phyloP scores from a whole-genome alignment of 2,797 vertebrate genomes.

The Todus mexicanus region DNA sequence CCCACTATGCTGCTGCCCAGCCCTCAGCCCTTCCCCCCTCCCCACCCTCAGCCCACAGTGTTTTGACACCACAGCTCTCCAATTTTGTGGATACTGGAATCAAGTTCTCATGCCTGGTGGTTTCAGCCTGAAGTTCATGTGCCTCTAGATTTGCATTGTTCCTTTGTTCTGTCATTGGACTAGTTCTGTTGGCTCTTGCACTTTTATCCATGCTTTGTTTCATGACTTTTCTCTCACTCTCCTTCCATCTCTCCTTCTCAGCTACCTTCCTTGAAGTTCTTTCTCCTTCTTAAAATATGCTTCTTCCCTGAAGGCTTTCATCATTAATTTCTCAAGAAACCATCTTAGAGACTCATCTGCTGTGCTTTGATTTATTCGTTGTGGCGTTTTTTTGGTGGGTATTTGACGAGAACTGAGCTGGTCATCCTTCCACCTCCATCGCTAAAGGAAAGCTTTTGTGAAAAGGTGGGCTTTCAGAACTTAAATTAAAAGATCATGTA shows the following conservation, averaged over 20 bases:
- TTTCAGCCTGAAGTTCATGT: neutral
- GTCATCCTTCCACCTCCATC: neutral
- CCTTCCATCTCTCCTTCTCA: neutral
- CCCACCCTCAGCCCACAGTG: fast-evolving
- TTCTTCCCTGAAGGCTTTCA: conserved; percentile 48
- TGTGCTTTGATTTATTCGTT: conserved; percentile 46
- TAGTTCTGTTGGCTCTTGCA: neutral
- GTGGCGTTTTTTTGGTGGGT: neutral
- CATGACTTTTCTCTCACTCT: neutral
- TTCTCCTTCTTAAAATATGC: conserved; percentile 33
- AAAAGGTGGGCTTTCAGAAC: conserved; percentile 63
- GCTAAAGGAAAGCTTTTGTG: conserved; percentile 43
- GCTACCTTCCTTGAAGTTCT: conserved; percentile 51
- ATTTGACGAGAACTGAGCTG: conserved; percentile 41
- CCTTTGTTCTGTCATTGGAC: neutral
- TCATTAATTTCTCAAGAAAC: conserved; percentile 54
- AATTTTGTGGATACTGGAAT: neutral
- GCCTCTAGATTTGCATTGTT: neutral
- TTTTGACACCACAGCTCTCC: neutral
- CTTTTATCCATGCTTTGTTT: neutral
- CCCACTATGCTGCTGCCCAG: neutral
- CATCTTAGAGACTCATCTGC: conserved; percentile 37
- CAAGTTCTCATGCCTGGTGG: neutral
- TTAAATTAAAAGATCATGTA: conserved; percentile 66
- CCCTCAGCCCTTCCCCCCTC: neutral